These are phyloP conservation scores for Crocodylus rhombifer DNA, from an alignment of 2,797 vertebrate species.

Conservation along the genomic window DNA sequence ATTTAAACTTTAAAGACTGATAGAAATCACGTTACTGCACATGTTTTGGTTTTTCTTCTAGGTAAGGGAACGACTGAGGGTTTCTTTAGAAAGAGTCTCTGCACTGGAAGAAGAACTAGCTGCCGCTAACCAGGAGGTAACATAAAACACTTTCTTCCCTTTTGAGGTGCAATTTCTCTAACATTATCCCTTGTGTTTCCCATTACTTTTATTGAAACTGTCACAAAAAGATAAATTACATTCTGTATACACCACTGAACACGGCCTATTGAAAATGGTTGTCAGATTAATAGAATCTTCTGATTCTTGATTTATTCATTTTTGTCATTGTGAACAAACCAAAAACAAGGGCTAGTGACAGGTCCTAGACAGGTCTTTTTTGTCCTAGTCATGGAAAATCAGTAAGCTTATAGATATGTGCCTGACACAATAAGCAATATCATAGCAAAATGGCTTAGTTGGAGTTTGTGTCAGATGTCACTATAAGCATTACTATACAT, in stretches of 20 bases:
- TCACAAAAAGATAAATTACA: conserved; percentile 42
- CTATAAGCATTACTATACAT: neutral
- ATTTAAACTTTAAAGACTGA: conserved; percentile 64
- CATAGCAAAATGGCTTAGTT: neutral
- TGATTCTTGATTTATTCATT: conserved; percentile 33
- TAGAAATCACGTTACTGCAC: conserved; percentile 78
- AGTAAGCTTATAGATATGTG: neutral
- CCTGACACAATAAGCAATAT: neutral
- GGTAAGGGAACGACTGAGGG: conserved; percentile 97
- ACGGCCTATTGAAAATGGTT: conserved; percentile 17
- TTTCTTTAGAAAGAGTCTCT: conserved; percentile 98
- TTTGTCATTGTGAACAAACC: conserved; percentile 34
- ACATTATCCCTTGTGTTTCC: conserved; percentile 61
- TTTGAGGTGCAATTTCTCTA: conserved; percentile 70
- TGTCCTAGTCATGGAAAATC: neutral
- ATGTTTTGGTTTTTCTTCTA: conserved; percentile 84
- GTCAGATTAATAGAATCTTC: conserved; percentile 23
- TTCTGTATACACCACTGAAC: conserved; percentile 41
- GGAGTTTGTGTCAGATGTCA: too few relatives aligned
- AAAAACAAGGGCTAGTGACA: conserved; percentile 29
- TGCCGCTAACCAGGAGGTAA: conserved; percentile 98
- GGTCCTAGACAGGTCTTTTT: neutral
- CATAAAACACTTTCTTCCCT: conserved; percentile 78
- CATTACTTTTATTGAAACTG: conserved; percentile 62
- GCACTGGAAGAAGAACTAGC: conserved; percentile 98